Conservation (phyloP, 1,140 invertebrate species). For the Mya arenaria region DNA sequence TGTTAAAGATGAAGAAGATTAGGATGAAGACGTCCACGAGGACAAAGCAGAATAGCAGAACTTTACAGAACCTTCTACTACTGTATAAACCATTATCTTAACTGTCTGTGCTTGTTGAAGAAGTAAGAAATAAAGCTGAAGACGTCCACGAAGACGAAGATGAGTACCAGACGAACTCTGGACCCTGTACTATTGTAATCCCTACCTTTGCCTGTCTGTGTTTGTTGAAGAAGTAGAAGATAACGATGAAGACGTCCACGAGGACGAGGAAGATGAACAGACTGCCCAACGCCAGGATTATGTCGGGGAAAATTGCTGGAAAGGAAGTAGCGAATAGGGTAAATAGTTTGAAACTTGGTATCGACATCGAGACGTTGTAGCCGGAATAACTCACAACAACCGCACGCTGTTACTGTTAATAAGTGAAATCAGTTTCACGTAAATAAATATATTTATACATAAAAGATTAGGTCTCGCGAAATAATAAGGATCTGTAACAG, state of each 20-base stretch:
- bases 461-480: not conserved
- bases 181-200: too few relatives aligned
- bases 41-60: too few relatives aligned
- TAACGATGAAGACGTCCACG: constrained; percentile 23
- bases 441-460: not conserved
- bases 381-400: not conserved
- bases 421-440: not conserved
- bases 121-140: too few relatives aligned
- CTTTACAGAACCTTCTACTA: too few relatives aligned
- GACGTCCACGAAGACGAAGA: too few relatives aligned
- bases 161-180: too few relatives aligned
- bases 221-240: constrained; percentile 10
- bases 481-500: not conserved
- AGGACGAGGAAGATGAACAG: constrained; percentile 47
- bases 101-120: too few relatives aligned
- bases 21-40: too few relatives aligned
- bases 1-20: too few relatives aligned
- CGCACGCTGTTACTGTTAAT: not conserved
- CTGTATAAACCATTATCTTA: too few relatives aligned
- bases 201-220: constrained; percentile 17
- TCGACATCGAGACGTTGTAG: not conserved
- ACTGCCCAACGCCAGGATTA: constrained; percentile 37
- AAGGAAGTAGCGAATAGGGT: not conserved
- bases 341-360: not conserved
- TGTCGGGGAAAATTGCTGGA: constrained; percentile 48